Conservation (phyloP, 2,888 invertebrate genomes). For the Pollenia griseotomentosa region DNA sequence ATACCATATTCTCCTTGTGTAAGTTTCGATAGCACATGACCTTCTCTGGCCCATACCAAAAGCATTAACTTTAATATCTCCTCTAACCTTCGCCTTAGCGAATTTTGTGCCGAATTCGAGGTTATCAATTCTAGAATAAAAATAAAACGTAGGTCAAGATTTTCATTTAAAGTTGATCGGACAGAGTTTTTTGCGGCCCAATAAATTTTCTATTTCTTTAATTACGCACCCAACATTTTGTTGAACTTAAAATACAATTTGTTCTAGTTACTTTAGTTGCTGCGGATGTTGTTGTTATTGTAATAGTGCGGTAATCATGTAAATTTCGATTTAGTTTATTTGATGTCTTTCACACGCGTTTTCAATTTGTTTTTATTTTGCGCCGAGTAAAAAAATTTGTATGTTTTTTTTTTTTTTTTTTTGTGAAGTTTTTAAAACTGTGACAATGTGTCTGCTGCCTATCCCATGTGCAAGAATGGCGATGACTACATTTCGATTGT, state of each 20-base stretch:
- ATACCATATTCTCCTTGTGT: slow-evolving; percentile 86
- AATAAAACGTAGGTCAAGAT: slow-evolving; percentile 70
- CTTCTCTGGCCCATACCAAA: slow-evolving; percentile 92
- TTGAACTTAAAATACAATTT: slow-evolving; percentile 12
- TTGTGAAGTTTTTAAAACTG: slow-evolving; percentile 26
- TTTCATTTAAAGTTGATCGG: slow-evolving; percentile 40
- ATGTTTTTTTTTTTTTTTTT: slow-evolving; percentile 42
- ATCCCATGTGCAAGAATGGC: slow-evolving; percentile 57
- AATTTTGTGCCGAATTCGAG: slow-evolving; percentile 82
- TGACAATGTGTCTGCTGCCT: slow-evolving; percentile 55
- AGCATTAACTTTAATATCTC: slow-evolving; percentile 93
- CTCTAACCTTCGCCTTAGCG: slow-evolving; percentile 88
- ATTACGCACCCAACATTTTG: slow-evolving; percentile 73
- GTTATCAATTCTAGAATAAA: slow-evolving; percentile 80
- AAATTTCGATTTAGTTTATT: slow-evolving; percentile 54
- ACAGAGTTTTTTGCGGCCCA: background rate
- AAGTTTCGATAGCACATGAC: slow-evolving; percentile 88
- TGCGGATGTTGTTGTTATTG: slow-evolving; percentile 8
- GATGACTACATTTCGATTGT: slow-evolving; percentile 65
- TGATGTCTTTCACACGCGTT: slow-evolving; percentile 33
- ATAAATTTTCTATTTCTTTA: slow-evolving; percentile 25
- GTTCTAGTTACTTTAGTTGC: slow-evolving; percentile 23
- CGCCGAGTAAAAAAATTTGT: background rate
- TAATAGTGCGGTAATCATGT: slow-evolving; percentile 48
- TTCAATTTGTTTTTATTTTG: slow-evolving; percentile 24